phyloP scores from a whole-genome alignment of 2,888 invertebrate species.

The Rugalucina vietnamica region DNA sequence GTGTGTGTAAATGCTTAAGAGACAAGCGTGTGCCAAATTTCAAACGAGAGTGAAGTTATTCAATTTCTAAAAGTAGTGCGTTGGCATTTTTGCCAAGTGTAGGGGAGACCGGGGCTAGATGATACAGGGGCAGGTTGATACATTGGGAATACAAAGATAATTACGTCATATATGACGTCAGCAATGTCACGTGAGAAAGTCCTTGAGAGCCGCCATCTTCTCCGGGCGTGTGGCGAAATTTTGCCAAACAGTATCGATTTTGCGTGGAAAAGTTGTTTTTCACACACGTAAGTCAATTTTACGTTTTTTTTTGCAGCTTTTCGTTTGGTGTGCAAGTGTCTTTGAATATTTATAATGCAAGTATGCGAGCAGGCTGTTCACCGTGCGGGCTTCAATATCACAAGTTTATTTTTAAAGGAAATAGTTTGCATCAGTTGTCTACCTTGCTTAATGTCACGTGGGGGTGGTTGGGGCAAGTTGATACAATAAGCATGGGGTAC shows the following conservation, averaged over 20 bases:
- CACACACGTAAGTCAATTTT: constrained; percentile 32
- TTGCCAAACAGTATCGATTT: not conserved
- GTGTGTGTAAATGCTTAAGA: too few species aligned
- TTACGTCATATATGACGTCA: constrained; percentile 8
- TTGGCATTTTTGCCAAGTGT: too few species aligned
- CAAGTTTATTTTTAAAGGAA: too few species aligned
- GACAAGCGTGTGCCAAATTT: too few species aligned
- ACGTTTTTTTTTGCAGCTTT: constrained; percentile 6
- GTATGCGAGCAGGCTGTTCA: constrained; percentile 20
- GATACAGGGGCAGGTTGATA: constrained; percentile 20
- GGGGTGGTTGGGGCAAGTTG: constrained; percentile 35
- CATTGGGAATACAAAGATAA: constrained; percentile 10
- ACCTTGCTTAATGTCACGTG: too few species aligned
- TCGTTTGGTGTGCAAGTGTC: constrained; percentile 18
- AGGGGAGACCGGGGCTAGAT: too few species aligned
- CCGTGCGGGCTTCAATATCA: not conserved
- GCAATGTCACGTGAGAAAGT: not conserved
- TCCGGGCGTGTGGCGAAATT: not conserved
- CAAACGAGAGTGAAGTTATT: too few species aligned
- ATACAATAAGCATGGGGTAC: constrained; percentile 30
- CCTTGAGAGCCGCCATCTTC: not conserved
- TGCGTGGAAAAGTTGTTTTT: not conserved
- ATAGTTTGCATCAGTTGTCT: constrained; percentile 7
- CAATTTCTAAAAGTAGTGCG: too few species aligned
- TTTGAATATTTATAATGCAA: not conserved